Conservation (phyloP, 2,113 vertebrate species). For the Salvator merianae region DNA sequence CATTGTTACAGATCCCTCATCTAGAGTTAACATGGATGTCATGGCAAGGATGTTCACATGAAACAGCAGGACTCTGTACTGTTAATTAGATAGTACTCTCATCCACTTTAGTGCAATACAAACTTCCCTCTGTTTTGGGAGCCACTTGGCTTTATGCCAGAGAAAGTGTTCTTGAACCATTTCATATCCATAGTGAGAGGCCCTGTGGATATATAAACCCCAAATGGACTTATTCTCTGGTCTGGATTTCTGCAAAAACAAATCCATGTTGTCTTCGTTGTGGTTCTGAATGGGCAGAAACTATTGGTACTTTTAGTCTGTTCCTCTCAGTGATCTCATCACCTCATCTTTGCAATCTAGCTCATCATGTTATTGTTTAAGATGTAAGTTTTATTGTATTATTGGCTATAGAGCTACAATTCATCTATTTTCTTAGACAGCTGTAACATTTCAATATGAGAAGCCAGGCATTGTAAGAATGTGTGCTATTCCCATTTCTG, state of each 20-base stretch:
- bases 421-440: too few relatives aligned
- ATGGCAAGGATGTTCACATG: background rate
- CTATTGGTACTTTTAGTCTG: background rate
- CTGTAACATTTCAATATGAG: too few relatives aligned
- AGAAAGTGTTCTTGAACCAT: background rate
- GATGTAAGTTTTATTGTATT: too few relatives aligned
- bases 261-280: background rate
- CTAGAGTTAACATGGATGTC: background rate
- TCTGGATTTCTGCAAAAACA: background rate
- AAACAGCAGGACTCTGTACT: background rate
- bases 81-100: background rate
- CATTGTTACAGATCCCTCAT: background rate
- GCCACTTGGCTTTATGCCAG: background rate
- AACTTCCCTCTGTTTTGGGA: conserved; percentile 1
- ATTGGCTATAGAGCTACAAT: too few relatives aligned
- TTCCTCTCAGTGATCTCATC: background rate
- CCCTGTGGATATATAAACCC: background rate
- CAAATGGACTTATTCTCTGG: background rate
- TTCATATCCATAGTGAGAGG: background rate
- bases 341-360: background rate
- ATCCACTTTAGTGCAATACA: background rate
- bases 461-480: too few relatives aligned
- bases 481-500: too few relatives aligned
- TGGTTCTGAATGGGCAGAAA: fast-evolving
- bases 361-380: background rate